These are phyloP conservation scores for Malthinus flaveolus DNA, from an alignment of 2,888 invertebrate genomes.

Conservation along the genomic window DNA sequence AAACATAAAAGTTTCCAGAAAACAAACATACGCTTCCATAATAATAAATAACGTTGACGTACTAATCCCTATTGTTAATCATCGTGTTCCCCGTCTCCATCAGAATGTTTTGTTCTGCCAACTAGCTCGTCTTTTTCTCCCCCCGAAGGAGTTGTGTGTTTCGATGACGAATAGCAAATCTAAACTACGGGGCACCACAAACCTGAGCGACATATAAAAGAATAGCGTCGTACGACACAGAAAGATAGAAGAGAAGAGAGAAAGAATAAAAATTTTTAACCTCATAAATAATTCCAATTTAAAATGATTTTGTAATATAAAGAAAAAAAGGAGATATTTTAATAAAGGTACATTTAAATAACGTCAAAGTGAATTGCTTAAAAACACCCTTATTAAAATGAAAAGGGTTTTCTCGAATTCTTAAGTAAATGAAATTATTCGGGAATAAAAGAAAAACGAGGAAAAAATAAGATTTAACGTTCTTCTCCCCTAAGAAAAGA, in stretches of 20 bases:
- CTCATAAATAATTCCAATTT: too few relatives aligned
- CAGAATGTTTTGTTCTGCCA: conserved; percentile 36
- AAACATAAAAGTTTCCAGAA: conserved; percentile 32
- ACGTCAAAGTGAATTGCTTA: conserved; percentile 6
- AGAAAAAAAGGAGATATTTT: neutral
- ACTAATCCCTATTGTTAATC: conserved; percentile 44
- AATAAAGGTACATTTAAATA: conserved; percentile 2
- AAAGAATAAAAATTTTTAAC: too few relatives aligned
- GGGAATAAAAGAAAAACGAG: conserved; percentile 34
- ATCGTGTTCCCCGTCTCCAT: conserved; percentile 36
- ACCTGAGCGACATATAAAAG: conserved; percentile 23
- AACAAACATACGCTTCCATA: conserved; percentile 40
- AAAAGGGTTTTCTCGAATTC: conserved; percentile 15
- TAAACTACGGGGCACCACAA: conserved; percentile 35
- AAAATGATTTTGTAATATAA: too few relatives aligned
- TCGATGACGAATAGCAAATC: conserved; percentile 42
- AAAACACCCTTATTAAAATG: conserved; percentile 4
- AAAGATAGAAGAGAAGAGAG: too few relatives aligned
- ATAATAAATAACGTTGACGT: conserved; percentile 39
- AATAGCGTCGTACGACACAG: too few relatives aligned
- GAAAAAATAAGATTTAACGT: conserved; percentile 43
- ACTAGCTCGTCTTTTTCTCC: conserved; percentile 27
- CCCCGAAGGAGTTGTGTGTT: conserved; percentile 35
- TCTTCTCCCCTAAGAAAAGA: conserved; percentile 15
- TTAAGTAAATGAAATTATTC: conserved; percentile 20